Evolutionary conservation across 2,888 invertebrate genomes (phyloP), one percentile per base, ranked within the genome.

Genomic region (Yponomeuta sedellus): DNA sequence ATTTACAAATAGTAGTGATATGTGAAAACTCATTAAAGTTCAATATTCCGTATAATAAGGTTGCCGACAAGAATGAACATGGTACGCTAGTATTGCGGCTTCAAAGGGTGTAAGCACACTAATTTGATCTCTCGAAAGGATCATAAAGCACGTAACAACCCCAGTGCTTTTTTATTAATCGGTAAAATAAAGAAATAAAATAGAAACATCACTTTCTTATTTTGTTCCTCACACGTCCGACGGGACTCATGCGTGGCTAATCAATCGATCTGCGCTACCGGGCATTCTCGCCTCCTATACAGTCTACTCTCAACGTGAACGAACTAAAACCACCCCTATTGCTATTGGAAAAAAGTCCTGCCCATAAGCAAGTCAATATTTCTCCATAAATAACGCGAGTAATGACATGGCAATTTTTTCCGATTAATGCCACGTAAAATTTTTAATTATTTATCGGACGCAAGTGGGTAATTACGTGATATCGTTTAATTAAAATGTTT

Each of bases 251-350:
- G 80, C 82, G 77, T 76, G 71, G 70, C 80, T 72, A 85, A 86
- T 85, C 79, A 82, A 86, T 88, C 86, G 75, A 67, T 73, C 67
- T 74, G 70, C 77, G 82, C 86, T 86, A 83, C 86, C 79, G 86
- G 79, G 72, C 75, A 76, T 74, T 71, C 63, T 63, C 12, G 19
- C 44, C 40, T 44, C 44, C 5, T 10, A 52, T 20, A 44, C 12
- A 52, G 44, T 16, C 16, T 5, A 16, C 44, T 52, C 16, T 12
- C 44, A 52, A 20, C 19, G 19, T 10, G 19, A 12, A 16, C 20
- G 22, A 19, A 44, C 44, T 16, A 52, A 52, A 52, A 52, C 44
- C 44, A 52, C 12, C 44, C 44, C 16, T 52, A 52, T 12, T 1
- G 16, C 44, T 52, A 52, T 3, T 16, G 0, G 44, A 52, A 52